Base-by-base conservation (phyloP, 2,888 invertebrate genomes). In the Dryocosmus kuriphilus region DNA sequence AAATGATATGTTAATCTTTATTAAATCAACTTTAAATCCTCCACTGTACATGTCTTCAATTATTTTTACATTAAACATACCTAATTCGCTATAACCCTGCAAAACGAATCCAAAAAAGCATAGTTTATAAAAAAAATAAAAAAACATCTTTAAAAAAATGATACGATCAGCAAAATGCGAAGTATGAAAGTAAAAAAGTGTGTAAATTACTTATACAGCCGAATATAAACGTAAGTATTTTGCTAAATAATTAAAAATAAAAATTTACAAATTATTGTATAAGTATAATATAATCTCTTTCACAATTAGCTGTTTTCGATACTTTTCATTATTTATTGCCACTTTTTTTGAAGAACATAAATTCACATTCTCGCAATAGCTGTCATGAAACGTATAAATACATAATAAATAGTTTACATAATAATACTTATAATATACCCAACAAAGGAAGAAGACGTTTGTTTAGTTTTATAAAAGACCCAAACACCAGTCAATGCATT, bases 401-500 rank as follows among this genome's bases (percentile, higher is more conserved):
- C 22, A 55, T 71, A 71, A 71, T 67, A 67, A 67, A 67, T 67
- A 71, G n/a, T 71, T 55, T n/a, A 30, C 51, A 46, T 71, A 38
- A 71, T 71, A 71, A 19, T 71, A 71, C 30, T 46, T 51, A 30
- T 51, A 27, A 60, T 60, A 60, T 60, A 60, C 60, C 27, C 60
- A 60, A 60, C 5, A 71, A 71, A 30, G 1, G 16, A 71, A 27
- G 30, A 71, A 71, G 19, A 71, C n/a, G 6, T 71, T 55, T 41
- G 24, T 9, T 51, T 55, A 51, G 38, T 65, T 27, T 41, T 71
- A 71, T 51, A 51, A 71, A 71, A 51, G 51, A 32, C 55, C 51
- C 71, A 71, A 55, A 71, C 51, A 71, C 71, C 71, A 71, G 51
- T 55, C 51, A 71, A 51, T 71, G 51, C 30, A 71, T 71, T n/a